Base-by-base conservation (phyloP, 2,888 invertebrate species). In the Drosophila phalerata region DNA sequence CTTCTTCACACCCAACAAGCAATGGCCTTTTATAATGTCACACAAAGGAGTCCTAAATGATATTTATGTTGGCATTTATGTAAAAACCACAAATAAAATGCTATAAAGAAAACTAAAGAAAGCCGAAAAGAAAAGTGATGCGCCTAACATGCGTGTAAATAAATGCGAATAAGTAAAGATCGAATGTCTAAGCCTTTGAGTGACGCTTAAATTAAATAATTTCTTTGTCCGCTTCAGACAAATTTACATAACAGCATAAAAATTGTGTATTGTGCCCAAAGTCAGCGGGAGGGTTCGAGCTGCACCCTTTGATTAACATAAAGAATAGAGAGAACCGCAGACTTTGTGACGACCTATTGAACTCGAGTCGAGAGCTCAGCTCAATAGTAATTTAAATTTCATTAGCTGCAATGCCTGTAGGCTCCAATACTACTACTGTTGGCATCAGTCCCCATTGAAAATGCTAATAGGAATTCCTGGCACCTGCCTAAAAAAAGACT, bases 51-150 rank as follows among this genome's bases (percentile, higher is more conserved):
- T 69, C 78, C 58, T 77, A 75, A 86, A 81, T 73, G 81, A 84
- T 86, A 85, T 88, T 85, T 88, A 85, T 88, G 81, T 69, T 68
- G 77, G 73, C 88, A 82, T 87, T 83, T 82, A 82, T 85, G 83
- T 72, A 62, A 73, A 82, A 82, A 68, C 77, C 80, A 82, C 80
- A 72, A 49, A 79, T 4, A 28, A 77, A 73, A 60, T 22, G 40
- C 47, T 47, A 78, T 75, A 65, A 85, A 74, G 72, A 64, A 47
- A 64, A 55, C 58, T 56, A 37, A 72, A 72, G 64, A 77, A 79
- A 79, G 62, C 64, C 67, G 45, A 66, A 53, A 57, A 25, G 40
- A 48, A 42, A 53, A 49, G 63, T 52, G 56, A 56, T 79, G 58
- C 66, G 68, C 56, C 66, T 72, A 82, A 84, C 81, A 88, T 72